Evolutionary conservation across 2,888 invertebrate species (phyloP).

Genomic region (Stictocephala bisonia): DNA sequence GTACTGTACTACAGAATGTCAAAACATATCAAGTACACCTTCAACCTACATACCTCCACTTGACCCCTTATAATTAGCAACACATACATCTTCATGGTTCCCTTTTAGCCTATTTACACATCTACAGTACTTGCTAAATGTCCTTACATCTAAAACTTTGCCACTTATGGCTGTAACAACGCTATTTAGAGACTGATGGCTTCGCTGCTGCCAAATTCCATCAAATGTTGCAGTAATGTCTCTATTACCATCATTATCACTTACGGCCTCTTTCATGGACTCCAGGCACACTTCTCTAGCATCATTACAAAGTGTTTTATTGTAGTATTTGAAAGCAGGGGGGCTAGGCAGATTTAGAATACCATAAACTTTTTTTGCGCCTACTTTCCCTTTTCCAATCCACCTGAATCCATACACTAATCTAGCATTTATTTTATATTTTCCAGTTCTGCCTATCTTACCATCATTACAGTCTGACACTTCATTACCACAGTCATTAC

Average conservation of each 20-base stretch:
- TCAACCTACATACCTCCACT: constrained; percentile 25
- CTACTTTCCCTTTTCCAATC: constrained; percentile 10
- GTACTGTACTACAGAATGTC: neutral
- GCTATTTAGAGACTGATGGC: constrained; percentile 22
- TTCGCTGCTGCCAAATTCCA: constrained; percentile 22
- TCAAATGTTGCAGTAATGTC: constrained; percentile 17
- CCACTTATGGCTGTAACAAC: constrained; percentile 14
- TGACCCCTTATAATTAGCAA: neutral
- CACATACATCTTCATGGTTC: neutral
- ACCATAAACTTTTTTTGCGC: neutral
- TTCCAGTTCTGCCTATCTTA: neutral
- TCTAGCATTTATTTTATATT: neutral
- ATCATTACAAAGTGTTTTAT: neutral
- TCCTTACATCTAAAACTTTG: constrained; percentile 18
- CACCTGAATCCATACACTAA: constrained; percentile 14
- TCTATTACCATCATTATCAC: neutral
- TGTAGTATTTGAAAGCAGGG: neutral
- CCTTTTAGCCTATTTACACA: constrained; percentile 4
- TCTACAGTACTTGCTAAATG: constrained; percentile 20
- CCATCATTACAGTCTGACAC: constrained; percentile 13
- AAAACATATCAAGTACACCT: constrained; percentile 14
- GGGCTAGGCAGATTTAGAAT: neutral
- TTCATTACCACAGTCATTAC: constrained; percentile 17
- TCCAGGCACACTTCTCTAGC: no score
- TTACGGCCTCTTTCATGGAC: neutral